phyloP scores from a whole-genome alignment of 2,797 vertebrate species.

The Sus cebifrons region DNA sequence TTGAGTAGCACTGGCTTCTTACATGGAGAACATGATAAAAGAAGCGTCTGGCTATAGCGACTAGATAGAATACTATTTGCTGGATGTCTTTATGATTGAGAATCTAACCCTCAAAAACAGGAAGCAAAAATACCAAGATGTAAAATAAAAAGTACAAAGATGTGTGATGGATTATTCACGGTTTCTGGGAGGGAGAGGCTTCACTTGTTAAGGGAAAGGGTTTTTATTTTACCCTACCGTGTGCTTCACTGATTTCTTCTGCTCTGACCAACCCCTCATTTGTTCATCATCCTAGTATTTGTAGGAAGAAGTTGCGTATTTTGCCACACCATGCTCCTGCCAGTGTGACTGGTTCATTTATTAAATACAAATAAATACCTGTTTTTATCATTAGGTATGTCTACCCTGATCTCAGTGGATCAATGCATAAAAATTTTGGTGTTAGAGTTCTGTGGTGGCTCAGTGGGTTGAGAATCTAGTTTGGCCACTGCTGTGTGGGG shows the following conservation, averaged over 20 bases:
- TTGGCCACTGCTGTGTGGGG: too few species aligned
- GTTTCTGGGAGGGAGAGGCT: not conserved
- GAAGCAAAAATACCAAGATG: not conserved
- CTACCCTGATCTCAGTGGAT: not conserved
- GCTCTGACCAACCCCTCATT: not conserved
- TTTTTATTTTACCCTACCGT: not conserved
- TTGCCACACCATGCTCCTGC: not conserved
- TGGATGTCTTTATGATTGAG: not conserved
- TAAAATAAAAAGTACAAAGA: not conserved
- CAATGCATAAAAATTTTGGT: not conserved
- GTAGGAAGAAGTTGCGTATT: not conserved
- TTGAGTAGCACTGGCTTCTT: not conserved
- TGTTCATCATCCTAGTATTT: constrained; percentile 31
- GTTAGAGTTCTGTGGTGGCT: too few species aligned
- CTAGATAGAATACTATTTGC: not conserved
- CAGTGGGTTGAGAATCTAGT: too few species aligned
- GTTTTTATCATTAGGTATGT: constrained; percentile 11
- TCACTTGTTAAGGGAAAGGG: not conserved
- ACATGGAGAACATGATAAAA: not conserved
- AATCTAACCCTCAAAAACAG: not conserved
- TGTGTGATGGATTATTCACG: not conserved
- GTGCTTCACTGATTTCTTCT: not conserved
- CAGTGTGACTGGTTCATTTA: not conserved
- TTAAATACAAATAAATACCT: constrained; percentile 29
- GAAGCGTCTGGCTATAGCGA: not conserved